Percentiles rank a stretch among this genome's conserved stretches.
Evolutionary conservation across 2,797 vertebrate species (phyloP).

Genomic region (Avahi laniger): DNA sequence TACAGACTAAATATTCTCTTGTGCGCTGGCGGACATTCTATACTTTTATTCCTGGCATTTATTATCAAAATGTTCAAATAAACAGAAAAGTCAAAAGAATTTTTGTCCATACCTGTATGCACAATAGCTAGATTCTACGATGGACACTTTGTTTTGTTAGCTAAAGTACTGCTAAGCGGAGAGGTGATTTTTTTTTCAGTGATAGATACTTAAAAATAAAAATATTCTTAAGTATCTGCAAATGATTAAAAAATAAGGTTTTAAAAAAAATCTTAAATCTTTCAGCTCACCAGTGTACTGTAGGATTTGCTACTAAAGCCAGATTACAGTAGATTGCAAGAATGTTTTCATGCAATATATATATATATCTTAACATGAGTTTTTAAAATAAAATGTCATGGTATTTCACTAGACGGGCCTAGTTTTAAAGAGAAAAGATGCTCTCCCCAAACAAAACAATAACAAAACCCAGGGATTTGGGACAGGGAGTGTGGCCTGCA

Average conservation of each 20-base stretch:
- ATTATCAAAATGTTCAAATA: background rate
- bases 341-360: background rate
- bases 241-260: background rate
- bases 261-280: background rate
- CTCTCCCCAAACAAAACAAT: background rate
- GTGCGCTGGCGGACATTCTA: background rate
- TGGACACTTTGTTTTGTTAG: background rate
- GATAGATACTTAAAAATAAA: background rate
- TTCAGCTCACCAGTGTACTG: background rate
- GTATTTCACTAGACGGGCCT: background rate
- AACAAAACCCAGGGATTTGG: background rate
- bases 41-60: background rate
- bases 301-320: background rate
- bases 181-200: background rate
- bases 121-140: background rate
- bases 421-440: background rate
- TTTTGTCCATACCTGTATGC: background rate
- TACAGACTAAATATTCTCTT: slow-evolving; percentile 11
- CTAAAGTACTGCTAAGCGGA: too few species aligned
- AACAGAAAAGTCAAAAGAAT: background rate
- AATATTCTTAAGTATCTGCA: background rate
- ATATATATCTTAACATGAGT: background rate
- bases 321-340: background rate
- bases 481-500: background rate
- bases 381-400: background rate